phyloP scores from a whole-genome alignment of 2,797 vertebrate genomes.

The Xenops minutus region DNA sequence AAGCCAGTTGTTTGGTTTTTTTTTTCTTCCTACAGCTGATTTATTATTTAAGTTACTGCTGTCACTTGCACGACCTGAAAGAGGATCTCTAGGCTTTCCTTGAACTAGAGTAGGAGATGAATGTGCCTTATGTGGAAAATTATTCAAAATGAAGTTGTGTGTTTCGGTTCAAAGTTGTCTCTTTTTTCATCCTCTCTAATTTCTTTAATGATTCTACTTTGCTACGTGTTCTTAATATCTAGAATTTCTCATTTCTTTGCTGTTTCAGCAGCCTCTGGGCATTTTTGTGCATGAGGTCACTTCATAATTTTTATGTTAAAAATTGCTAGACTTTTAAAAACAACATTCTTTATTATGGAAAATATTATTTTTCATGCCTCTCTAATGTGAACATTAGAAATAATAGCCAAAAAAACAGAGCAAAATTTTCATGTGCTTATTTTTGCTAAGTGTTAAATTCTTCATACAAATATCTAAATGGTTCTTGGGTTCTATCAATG shows the following conservation, averaged over 20 bases:
- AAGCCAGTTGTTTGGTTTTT: background rate
- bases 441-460: slow-evolving; percentile 45
- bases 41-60: background rate
- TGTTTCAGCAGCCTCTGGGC: slow-evolving; percentile 19
- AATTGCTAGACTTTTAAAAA: slow-evolving; percentile 27
- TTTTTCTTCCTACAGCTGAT: background rate
- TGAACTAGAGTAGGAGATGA: background rate
- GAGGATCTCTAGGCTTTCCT: background rate
- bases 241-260: slow-evolving; percentile 49
- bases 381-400: background rate
- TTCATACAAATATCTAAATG: background rate
- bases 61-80: background rate
- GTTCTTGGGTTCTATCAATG: background rate
- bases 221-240: slow-evolving; percentile 5
- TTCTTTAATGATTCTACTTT: slow-evolving; percentile 19
- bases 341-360: slow-evolving; percentile 50
- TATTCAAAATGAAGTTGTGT: background rate
- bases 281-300: slow-evolving; percentile 35
- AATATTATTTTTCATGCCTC: slow-evolving; percentile 17
- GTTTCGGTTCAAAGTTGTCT: background rate
- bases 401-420: background rate
- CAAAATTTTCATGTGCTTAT: slow-evolving; percentile 1
- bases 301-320: slow-evolving; percentile 27
- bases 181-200: background rate
- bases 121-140: background rate